Evolutionary conservation across 2,113 vertebrate species (phyloP), one percentile per base, ranked within the genome.

Genomic region (Halcyon senegalensis): DNA sequence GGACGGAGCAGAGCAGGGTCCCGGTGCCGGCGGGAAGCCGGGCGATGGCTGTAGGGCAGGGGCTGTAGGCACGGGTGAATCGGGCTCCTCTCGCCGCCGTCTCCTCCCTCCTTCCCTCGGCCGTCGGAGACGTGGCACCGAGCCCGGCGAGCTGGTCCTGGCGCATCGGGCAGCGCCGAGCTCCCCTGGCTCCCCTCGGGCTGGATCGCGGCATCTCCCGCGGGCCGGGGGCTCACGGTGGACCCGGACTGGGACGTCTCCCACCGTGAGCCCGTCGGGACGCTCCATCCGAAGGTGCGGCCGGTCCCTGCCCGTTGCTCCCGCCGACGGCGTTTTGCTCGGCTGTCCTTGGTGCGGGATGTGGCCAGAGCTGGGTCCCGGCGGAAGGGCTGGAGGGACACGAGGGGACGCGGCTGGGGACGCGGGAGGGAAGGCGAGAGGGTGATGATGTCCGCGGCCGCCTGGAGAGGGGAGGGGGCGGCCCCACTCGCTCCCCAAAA

Each of bases 1-100:
- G 48, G 48, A 50, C 48, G 48, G 48, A 24, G 48, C 23, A 50
- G 48, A 19, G 48, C 48, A 50, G 23, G 48, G 48, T 23, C 48
- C 48, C 48, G 44, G 44, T 46, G 44, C 44, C 44, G 18, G 18
- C 44, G 44, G 44, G 44, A 46, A 19, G 44, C 44, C 44, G 48
- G 48, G 48, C 23, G 48, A 50, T 50, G 79, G 60, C 85, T 78
- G 78, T 7, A 9, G 1, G 70, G 85, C 74, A 5, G 41, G 20
- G 84, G 73, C 53, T 46, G 79, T 84, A 90, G 93, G 95, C 90
- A 91, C 90, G 50, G 87, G 48, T 82, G 90, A 35, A n/a, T 56
- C 2, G 59, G 68, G 86, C 53, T 67, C 35, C 72, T 94, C 64
- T 63, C 2, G 11, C 60, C 2, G 2, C 41, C 3, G 27, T 30